A percentile compares a stretch with the other conserved stretches of the same genome.
phyloP scores from a whole-genome alignment of 2,113 vertebrate species.

The Ardeotis arabs region DNA sequence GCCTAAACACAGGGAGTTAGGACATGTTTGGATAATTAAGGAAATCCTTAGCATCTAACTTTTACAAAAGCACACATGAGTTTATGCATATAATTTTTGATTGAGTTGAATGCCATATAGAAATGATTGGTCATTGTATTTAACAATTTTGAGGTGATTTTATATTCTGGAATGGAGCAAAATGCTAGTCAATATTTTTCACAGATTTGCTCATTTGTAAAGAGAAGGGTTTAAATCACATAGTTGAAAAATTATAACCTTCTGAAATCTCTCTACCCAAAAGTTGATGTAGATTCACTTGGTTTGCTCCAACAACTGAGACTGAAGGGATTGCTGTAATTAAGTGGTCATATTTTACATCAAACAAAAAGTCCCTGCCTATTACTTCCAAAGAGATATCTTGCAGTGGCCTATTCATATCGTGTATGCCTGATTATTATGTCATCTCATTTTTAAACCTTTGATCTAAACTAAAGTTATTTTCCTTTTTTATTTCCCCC shows the following conservation, averaged over 20 bases:
- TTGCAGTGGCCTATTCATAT: not conserved
- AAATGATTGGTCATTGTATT: not conserved
- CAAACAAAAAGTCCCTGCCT: not conserved
- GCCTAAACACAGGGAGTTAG: not conserved
- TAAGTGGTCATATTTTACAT: not conserved
- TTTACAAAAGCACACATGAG: not conserved
- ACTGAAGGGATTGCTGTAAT: not conserved
- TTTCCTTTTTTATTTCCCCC: not conserved
- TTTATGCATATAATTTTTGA: not conserved
- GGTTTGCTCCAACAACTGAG: not conserved
- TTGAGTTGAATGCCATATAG: not conserved
- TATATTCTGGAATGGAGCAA: not conserved
- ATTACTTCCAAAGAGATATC: not conserved
- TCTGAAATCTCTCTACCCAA: not conserved
- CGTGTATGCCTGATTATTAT: not conserved
- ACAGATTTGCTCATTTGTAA: not conserved
- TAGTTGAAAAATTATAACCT: not conserved
- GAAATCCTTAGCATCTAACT: slow-evolving; percentile 16
- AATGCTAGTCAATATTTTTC: not conserved
- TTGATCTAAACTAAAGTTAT: not conserved
- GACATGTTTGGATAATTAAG: slow-evolving; percentile 18
- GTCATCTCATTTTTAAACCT: slow-evolving; percentile 20
- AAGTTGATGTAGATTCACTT: not conserved
- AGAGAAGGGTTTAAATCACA: not conserved
- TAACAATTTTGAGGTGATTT: not conserved